Conservation (phyloP, 2,888 invertebrate genomes). For the Drosophila fungiperda region DNA sequence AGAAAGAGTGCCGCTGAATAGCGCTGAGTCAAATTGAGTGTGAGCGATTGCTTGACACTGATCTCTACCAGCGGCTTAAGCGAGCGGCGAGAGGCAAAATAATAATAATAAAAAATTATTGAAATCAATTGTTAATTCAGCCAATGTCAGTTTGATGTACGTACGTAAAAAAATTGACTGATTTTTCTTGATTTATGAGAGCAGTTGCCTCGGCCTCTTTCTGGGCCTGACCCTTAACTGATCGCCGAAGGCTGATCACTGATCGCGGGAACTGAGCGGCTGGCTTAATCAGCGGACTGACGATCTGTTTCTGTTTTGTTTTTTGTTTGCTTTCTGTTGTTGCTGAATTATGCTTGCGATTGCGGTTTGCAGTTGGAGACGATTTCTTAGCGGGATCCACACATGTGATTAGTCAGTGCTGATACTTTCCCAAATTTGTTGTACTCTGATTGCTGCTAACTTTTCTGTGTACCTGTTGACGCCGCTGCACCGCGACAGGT, state of each 20-base stretch:
- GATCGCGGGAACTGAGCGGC: constrained; percentile 47
- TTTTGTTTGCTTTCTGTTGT: constrained; percentile 27
- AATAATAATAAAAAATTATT: constrained; percentile 80
- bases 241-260: constrained; percentile 44
- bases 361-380: constrained; percentile 24
- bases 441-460: constrained; percentile 36
- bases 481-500: constrained; percentile 71
- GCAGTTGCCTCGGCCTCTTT: constrained; percentile 39
- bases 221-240: constrained; percentile 19
- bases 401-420: constrained; percentile 57
- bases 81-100: constrained; percentile 46
- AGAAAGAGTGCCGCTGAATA: constrained; percentile 47
- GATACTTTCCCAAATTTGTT: constrained; percentile 67
- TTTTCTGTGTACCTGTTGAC: constrained; percentile 68
- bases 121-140: constrained; percentile 82
- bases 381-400: constrained; percentile 64
- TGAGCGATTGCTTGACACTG: constrained; percentile 34
- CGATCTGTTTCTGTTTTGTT: constrained; percentile 36
- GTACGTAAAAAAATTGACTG: constrained; percentile 71
- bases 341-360: constrained; percentile 38
- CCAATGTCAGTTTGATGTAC: constrained; percentile 77
- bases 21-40: constrained; percentile 35
- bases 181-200: constrained; percentile 79
- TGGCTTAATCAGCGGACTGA: constrained; percentile 54
- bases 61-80: constrained; percentile 52